Base-by-base conservation (phyloP, 2,113 vertebrate genomes). In the Calcarius ornatus region DNA sequence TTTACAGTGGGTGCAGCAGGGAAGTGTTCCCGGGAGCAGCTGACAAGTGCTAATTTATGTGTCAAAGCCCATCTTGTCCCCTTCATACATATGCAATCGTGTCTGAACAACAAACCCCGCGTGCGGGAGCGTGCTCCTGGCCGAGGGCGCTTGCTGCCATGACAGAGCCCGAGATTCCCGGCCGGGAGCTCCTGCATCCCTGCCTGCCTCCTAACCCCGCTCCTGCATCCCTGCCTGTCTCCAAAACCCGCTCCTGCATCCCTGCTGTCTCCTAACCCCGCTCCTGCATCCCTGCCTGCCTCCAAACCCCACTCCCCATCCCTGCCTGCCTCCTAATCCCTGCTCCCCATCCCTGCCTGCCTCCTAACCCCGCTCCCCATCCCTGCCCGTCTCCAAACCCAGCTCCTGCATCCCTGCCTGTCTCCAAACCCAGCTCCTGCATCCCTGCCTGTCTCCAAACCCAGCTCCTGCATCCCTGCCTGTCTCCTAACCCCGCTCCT, bases 41-140 rank as follows among this genome's bases (percentile, higher is more conserved):
- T 97, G 96, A 97, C 95, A 97, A 96, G 95, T 96, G 96, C 92
- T 97, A 97, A 97, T 97, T 96, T 97, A 97, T 97, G 96, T 97
- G 95, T 97, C 96, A 97, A 97, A 95, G 92, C 96, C 95, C 95
- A 95, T 96, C 95, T 96, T 96, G 93, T 95, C 95, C 94, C 95
- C 90, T 96, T 97, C 94, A 96, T 97, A 66, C 95, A 96, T 96
- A 96, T 96, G 90, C 94, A 96, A 96, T 83, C 6, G 18, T 68
- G 88, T 63, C 95, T 94, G 87, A 83, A 80, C 90, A 68, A 92
- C 86, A 93, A 73, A 95, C 59, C 79, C 68, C 5, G 24, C 7
- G 28, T 33, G 20, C 82, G 35, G 80, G 68, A 92, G 82, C 20
- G 8, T 3, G 82, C 64, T 51, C 6, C 4, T 80, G 96, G 43